Conservation (phyloP, 2,797 vertebrate genomes). For the Neosilurus hyrtlii region DNA sequence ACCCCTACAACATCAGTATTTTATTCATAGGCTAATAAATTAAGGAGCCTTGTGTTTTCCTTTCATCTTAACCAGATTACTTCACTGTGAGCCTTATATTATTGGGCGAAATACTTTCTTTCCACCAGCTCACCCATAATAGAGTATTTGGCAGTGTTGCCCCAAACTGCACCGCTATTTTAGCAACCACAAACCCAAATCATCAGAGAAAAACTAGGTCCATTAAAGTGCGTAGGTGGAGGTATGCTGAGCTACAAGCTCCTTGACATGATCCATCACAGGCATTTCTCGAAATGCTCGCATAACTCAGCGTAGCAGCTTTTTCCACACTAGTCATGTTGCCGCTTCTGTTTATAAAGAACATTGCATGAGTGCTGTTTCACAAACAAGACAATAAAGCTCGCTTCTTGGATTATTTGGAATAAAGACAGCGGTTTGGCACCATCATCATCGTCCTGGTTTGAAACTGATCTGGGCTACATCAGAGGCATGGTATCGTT, state of each 20-base stretch:
- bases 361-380: slow-evolving; percentile 27
- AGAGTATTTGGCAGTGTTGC: slow-evolving; percentile 53
- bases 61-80: slow-evolving; percentile 33
- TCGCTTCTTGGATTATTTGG: not conserved
- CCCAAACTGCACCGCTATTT: slow-evolving; percentile 50
- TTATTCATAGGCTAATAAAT: slow-evolving; percentile 37
- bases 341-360: slow-evolving; percentile 43
- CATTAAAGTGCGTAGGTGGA: slow-evolving; percentile 40
- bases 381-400: slow-evolving; percentile 37
- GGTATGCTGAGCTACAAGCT: slow-evolving; percentile 50
- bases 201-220: slow-evolving; percentile 52
- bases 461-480: slow-evolving; percentile 22
- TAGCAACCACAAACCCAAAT: slow-evolving; percentile 53
- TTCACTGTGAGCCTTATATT: slow-evolving; percentile 37
- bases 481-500: slow-evolving; percentile 11
- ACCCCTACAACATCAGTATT: slow-evolving; percentile 23
- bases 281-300: slow-evolving; percentile 29
- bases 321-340: slow-evolving; percentile 40
- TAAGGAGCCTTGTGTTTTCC: slow-evolving; percentile 27
- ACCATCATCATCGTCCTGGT: slow-evolving; percentile 1
- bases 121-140: slow-evolving; percentile 45
- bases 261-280: slow-evolving; percentile 46
- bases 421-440: slow-evolving; percentile 32
- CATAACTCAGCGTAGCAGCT: slow-evolving; percentile 35
- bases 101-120: slow-evolving; percentile 37